These are phyloP conservation scores for Ailurus styani DNA, from an alignment of 2,113 vertebrate genomes.

Conservation along the genomic window DNA sequence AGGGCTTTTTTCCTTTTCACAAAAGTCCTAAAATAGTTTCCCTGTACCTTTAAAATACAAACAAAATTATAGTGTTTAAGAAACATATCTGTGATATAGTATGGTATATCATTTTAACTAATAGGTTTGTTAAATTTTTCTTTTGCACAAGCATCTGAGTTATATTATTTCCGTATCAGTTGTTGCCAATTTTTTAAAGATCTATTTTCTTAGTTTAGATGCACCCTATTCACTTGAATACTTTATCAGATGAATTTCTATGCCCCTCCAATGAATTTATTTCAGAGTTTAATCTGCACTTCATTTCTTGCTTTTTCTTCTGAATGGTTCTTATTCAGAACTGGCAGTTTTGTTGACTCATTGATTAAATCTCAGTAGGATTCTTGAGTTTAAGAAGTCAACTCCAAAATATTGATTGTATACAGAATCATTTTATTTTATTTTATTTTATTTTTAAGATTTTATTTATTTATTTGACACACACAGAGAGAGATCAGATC, in stretches of 20 bases:
- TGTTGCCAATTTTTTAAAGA: neutral
- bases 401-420: neutral
- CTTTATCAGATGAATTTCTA: neutral
- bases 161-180: neutral
- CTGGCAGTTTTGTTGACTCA: neutral
- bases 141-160: neutral
- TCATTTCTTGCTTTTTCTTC: slow-evolving; percentile 1
- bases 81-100: neutral
- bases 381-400: slow-evolving; percentile 21
- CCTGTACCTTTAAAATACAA: neutral
- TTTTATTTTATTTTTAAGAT: no score
- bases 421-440: slow-evolving; percentile 8
- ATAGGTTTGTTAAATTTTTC: neutral
- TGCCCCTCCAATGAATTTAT: neutral
- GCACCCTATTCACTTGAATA: neutral
- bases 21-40: neutral
- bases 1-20: neutral
- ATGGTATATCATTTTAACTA: neutral
- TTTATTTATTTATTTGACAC: no score
- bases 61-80: neutral
- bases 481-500: no score
- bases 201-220: neutral
- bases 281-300: neutral
- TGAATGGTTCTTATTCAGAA: neutral
- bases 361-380: neutral